Evolutionary conservation across 2,888 invertebrate genomes (phyloP).

Genomic region (Theretra japonica): DNA sequence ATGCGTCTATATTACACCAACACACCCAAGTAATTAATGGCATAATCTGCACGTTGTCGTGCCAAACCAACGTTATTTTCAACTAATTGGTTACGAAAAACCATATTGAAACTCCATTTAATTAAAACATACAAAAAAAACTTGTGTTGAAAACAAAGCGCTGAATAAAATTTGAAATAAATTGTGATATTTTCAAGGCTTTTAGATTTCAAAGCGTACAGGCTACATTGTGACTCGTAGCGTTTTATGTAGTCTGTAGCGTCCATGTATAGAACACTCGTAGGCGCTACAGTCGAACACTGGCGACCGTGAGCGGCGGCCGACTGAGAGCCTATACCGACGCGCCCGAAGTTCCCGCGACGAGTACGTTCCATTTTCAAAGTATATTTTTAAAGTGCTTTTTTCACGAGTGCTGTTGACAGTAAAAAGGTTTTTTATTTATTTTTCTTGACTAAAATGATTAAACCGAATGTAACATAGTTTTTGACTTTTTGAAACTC

Average conservation of each 20-base stretch:
- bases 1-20: neutral
- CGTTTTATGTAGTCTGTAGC: slow-evolving; percentile 26
- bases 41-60: slow-evolving; percentile 12
- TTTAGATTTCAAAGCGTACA: neutral
- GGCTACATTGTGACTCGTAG: slow-evolving; percentile 26
- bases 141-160: too few species aligned
- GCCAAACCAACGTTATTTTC: neutral
- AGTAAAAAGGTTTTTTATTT: slow-evolving; percentile 16
- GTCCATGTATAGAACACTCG: slow-evolving; percentile 11
- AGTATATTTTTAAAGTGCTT: slow-evolving; percentile 4
- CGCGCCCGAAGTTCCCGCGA: slow-evolving; percentile 30
- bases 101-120: neutral
- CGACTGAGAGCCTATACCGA: slow-evolving; percentile 30
- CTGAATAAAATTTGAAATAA: slow-evolving; percentile 3
- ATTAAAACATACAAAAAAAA: too few species aligned
- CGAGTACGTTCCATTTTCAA: slow-evolving; percentile 21
- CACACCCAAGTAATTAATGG: slow-evolving; percentile 2
- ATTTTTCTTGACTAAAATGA: neutral
- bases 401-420: neutral
- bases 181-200: neutral
- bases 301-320: slow-evolving; percentile 34
- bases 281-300: slow-evolving; percentile 33
- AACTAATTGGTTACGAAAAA: neutral
- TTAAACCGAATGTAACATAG: slow-evolving; percentile 11
- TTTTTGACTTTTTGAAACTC: neutral